phyloP scores from a whole-genome alignment of 1,140 invertebrate species.

The Hylaeus anthracinus region DNA sequence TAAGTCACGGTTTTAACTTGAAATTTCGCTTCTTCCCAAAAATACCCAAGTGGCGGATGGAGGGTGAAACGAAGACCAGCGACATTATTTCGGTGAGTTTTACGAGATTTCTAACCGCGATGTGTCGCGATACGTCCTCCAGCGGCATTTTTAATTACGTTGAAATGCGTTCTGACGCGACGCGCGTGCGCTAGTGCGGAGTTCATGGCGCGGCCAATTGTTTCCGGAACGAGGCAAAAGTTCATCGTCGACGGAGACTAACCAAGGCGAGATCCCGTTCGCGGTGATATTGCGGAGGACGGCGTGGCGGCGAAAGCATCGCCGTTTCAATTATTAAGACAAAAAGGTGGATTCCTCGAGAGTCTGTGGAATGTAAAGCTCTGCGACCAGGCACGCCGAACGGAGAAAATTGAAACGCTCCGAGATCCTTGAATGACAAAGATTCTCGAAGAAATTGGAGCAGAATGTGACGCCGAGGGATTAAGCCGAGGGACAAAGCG shows the following conservation, averaged over 20 bases:
- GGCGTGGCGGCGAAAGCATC: neutral
- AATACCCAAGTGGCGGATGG: too few relatives aligned
- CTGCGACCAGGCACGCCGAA: constrained; percentile 37
- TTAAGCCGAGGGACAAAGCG: constrained; percentile 22
- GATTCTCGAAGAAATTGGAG: constrained; percentile 52
- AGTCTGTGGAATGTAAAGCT: constrained; percentile 43
- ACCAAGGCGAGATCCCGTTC: neutral
- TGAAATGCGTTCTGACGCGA: constrained; percentile 17
- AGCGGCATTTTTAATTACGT: constrained; percentile 44
- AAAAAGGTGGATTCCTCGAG: constrained; percentile 41
- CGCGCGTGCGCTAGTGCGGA: neutral
- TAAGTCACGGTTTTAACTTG: too few relatives aligned
- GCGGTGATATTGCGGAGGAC: neutral
- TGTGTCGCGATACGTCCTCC: constrained; percentile 2
- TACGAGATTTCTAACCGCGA: too few relatives aligned
- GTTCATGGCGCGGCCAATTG: constrained; percentile 37
- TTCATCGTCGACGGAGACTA: constrained; percentile 23
- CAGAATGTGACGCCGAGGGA: constrained; percentile 38
- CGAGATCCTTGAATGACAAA: constrained; percentile 43
- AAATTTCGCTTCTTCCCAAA: too few relatives aligned
- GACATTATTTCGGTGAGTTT: too few relatives aligned
- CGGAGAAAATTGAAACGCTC: constrained; percentile 48
- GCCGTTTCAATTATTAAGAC: constrained; percentile 45
- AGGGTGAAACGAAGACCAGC: too few relatives aligned
- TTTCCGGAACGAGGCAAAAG: constrained; percentile 32